Percentiles rank a stretch among this genome's conserved stretches.
Evolutionary conservation across 1,140 invertebrate species (phyloP).

Genomic region (Acromyrmex charruanus): DNA sequence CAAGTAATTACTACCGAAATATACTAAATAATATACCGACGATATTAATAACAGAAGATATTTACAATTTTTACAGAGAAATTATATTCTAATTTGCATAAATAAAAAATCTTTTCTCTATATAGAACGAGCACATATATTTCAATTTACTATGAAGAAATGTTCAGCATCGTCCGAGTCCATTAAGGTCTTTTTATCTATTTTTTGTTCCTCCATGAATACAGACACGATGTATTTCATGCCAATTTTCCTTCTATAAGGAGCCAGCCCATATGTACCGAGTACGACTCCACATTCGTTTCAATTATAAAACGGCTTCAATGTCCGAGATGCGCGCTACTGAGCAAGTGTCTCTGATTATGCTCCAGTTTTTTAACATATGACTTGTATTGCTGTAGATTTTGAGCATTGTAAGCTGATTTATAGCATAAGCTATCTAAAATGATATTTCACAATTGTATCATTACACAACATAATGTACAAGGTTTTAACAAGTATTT

Average conservation of each 20-base stretch:
- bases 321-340: background rate
- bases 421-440: background rate
- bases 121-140: background rate
- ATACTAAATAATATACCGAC: background rate
- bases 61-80: background rate
- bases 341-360: conserved; percentile 28
- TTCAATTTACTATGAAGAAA: background rate
- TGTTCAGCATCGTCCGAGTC: background rate
- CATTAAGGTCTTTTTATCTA: conserved; percentile 32
- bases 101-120: background rate
- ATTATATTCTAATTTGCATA: background rate
- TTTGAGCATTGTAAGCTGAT: background rate
- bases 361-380: conserved; percentile 30
- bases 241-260: conserved; percentile 17
- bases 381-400: background rate
- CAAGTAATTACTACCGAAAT: background rate
- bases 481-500: background rate
- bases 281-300: conserved; percentile 34
- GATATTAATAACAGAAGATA: background rate
- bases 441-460: background rate
- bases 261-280: background rate
- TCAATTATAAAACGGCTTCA: conserved; percentile 56
- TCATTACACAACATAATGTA: background rate
- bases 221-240: conserved; percentile 18
- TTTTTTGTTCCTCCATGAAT: background rate